Evolutionary conservation across 1,140 invertebrate genomes (phyloP).

Genomic region (Melitaea cinxia): DNA sequence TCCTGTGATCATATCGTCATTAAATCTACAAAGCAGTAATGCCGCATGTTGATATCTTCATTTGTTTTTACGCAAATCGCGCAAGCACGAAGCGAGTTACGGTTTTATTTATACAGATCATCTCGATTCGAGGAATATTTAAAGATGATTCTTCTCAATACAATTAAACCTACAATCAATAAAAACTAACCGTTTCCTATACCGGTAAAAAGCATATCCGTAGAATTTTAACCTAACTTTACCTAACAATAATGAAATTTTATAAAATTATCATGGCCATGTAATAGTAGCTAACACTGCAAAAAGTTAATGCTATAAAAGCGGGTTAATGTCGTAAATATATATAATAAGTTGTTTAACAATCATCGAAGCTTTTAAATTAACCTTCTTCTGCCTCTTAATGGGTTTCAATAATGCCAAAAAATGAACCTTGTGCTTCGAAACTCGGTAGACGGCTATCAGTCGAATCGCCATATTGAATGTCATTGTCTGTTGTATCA

Average conservation of each 20-base stretch:
- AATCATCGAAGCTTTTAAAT: no score
- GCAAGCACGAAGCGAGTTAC: neutral
- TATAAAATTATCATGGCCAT: slow-evolving; percentile 38
- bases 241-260: slow-evolving; percentile 33
- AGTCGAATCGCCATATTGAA: slow-evolving; percentile 49
- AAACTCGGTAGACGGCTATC: slow-evolving; percentile 45
- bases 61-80: neutral
- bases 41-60: neutral
- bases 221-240: slow-evolving; percentile 23
- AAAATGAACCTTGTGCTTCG: slow-evolving; percentile 28
- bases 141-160: slow-evolving; percentile 17
- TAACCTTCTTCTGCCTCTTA: no score
- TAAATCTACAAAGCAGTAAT: no score
- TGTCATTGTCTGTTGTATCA: slow-evolving; percentile 58
- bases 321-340: slow-evolving; percentile 40
- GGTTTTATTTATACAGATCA: neutral
- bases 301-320: slow-evolving; percentile 29
- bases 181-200: slow-evolving; percentile 19
- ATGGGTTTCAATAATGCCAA: no score
- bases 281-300: slow-evolving; percentile 32
- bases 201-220: slow-evolving; percentile 25
- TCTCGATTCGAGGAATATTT: neutral
- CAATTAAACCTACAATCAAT: slow-evolving; percentile 19
- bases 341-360: slow-evolving; percentile 42
- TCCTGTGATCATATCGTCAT: no score